These are phyloP conservation scores for Muricea muricata DNA, from an alignment of 92 coral and sea anemone genomes.

Conservation along the genomic window DNA sequence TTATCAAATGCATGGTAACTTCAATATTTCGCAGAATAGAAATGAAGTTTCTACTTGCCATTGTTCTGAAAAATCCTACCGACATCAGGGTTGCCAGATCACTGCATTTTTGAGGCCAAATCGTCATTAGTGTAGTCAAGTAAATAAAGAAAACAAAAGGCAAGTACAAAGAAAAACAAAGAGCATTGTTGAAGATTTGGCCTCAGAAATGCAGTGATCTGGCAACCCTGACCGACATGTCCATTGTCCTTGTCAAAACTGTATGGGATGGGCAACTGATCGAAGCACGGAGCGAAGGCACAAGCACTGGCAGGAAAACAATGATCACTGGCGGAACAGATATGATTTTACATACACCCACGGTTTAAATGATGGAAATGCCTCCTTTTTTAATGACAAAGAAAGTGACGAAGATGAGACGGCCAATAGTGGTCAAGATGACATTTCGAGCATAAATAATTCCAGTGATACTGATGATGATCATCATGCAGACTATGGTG, in stretches of 20 bases:
- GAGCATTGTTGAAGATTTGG: too few relatives aligned
- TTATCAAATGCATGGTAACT: not conserved
- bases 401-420: conserved; percentile 1
- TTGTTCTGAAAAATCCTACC: conserved; percentile 65
- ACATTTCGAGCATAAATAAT: not conserved
- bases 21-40: conserved; percentile 39
- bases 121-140: too few relatives aligned
- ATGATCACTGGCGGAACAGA: too few relatives aligned
- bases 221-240: conserved; percentile 71
- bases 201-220: too few relatives aligned
- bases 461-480: not conserved
- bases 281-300: conserved; percentile 69
- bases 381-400: not conserved
- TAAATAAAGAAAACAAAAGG: too few relatives aligned
- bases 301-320: conserved; percentile 58
- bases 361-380: not conserved
- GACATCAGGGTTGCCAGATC: too few relatives aligned
- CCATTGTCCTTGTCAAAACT: conserved; percentile 71
- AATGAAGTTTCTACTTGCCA: conserved; percentile 64
- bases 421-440: not conserved
- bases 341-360: not conserved
- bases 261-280: conserved; percentile 73
- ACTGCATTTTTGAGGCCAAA: too few relatives aligned
- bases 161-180: too few relatives aligned
- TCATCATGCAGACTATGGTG: not conserved